phyloP scores from a whole-genome alignment of 1,140 invertebrate genomes.

The Elysia chlorotica region DNA sequence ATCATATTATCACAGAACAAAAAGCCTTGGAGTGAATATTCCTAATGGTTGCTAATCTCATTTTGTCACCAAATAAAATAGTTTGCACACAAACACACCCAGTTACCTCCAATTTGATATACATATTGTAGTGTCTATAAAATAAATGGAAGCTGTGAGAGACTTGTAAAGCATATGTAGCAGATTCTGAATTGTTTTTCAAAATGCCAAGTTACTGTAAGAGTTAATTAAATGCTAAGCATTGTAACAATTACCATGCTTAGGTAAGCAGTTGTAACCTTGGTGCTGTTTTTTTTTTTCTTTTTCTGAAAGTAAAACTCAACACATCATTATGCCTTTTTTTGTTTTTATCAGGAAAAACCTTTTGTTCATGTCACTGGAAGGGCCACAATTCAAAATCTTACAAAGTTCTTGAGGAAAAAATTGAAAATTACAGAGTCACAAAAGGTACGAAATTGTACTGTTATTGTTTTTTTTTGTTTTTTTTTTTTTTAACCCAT shows the following conservation, averaged over 20 bases:
- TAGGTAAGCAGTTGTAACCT: neutral
- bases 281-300: neutral
- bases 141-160: no score
- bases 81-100: no score
- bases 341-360: conserved; percentile 30
- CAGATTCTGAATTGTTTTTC: no score
- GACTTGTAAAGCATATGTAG: no score
- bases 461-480: neutral
- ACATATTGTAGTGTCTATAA: no score
- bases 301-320: neutral
- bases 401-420: conserved; percentile 34
- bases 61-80: no score
- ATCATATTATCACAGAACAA: no score
- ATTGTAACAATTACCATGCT: neutral
- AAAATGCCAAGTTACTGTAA: neutral
- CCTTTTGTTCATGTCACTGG: conserved; percentile 38
- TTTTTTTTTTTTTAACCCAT: neutral
- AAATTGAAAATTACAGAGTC: conserved; percentile 32
- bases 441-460: conserved; percentile 28
- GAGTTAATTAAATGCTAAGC: neutral
- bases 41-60: no score
- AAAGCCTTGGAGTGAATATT: no score
- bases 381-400: conserved; percentile 34
- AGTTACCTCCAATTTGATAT: no score
- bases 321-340: neutral